phyloP scores from a whole-genome alignment of 2,113 vertebrate species.

The Lycaon pictus region DNA sequence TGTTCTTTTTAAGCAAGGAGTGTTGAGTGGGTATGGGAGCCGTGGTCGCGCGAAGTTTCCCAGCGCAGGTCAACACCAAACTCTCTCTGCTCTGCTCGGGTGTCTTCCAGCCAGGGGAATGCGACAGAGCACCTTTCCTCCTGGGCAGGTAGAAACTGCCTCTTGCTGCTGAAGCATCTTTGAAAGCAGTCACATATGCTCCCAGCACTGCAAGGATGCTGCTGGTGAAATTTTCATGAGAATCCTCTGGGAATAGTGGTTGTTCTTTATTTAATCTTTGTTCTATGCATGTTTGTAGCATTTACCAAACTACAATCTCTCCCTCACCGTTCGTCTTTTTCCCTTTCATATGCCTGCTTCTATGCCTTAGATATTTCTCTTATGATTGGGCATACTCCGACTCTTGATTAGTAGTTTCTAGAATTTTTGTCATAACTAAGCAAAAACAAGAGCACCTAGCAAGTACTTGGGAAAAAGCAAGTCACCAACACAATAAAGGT shows the following conservation, averaged over 20 bases:
- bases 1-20: background rate
- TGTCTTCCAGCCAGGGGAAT: background rate
- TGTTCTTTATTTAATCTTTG: background rate
- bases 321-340: background rate
- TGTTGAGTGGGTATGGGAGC: background rate
- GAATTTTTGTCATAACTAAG: background rate
- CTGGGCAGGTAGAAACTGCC: too few species aligned
- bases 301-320: background rate
- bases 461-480: conserved; percentile 7
- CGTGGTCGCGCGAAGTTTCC: background rate
- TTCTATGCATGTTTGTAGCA: background rate
- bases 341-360: background rate
- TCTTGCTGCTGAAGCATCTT: background rate
- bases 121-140: background rate
- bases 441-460: background rate
- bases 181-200: background rate
- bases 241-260: background rate
- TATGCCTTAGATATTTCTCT: background rate
- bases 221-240: background rate
- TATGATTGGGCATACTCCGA: too few species aligned
- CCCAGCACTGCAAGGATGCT: background rate
- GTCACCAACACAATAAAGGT: background rate
- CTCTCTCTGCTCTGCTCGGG: background rate
- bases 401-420: background rate
- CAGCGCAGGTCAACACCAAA: background rate